Evolutionary conservation across 1,140 invertebrate species (phyloP), one percentile per base, ranked within the genome.

Genomic region (Megalopta genalis): DNA sequence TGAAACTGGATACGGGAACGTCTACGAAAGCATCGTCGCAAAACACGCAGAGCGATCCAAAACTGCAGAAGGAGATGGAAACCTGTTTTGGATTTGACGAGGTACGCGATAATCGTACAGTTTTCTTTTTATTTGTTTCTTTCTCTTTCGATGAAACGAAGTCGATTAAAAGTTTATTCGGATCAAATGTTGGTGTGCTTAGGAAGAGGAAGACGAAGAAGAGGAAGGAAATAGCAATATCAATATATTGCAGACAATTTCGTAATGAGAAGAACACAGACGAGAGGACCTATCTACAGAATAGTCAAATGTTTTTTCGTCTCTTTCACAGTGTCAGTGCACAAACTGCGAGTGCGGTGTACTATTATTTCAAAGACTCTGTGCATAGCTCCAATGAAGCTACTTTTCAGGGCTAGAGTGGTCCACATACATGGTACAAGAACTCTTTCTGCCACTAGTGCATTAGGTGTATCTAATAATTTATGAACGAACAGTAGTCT

Each of bases 11-110:
- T 71, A 49, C 82, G 7, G 75, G 72, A 72, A 74, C 85, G 16
- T 74, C 81, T 25, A 66, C 32, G 14, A 90, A 88, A 86, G 70
- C 80, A 23, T 68, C 82, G 3, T 68, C 59, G 72, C 90, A 90
- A 85, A 89, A 77, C 77, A 90, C 80, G 86, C 93, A 88, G 91
- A 93, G 80, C 77, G 93, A 92, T 83, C 90, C 88, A 81, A 95
- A 91, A 93, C 91, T 88, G 82, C 94, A 88, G 25, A 95, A 95
- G 84, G 96, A 97, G 86, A 96, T 97, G 93, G 94, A 95, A 86
- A 97, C 95, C 57, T 97, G 96, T 89, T 98, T 98, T 90, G 97
- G 97, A 23, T 98, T 98, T 93, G 96, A 97, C 92, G 96, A 96
- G 89, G 94, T 95, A 90, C 87, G 75, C 83, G 72, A 42, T n/a